Evolutionary conservation across 2,113 vertebrate genomes (phyloP).

Genomic region (Paradoxurus hermaphroditus): DNA sequence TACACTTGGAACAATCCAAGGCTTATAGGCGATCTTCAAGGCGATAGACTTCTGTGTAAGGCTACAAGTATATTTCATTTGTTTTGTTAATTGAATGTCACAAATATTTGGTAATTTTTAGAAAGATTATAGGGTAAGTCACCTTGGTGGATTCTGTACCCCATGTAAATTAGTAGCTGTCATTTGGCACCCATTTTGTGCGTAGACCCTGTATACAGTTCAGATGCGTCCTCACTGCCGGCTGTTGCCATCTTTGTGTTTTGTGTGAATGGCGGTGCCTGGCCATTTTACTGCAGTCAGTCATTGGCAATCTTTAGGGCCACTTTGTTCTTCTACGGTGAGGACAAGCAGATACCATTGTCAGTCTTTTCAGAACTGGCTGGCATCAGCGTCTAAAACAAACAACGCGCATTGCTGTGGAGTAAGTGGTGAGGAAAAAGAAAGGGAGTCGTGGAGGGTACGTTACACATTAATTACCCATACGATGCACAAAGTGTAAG

Average conservation of each 20-base stretch:
- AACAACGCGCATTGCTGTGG: background rate
- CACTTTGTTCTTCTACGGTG: background rate
- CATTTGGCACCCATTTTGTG: background rate
- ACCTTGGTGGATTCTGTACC: background rate
- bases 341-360: background rate
- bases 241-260: background rate
- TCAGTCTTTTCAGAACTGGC: background rate
- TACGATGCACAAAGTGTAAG: background rate
- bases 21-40: background rate
- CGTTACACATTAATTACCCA: background rate
- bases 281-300: accelerated
- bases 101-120: background rate
- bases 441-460: background rate
- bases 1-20: background rate
- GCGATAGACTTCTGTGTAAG: background rate
- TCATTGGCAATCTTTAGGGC: background rate
- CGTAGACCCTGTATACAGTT: background rate
- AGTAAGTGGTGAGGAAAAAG: background rate
- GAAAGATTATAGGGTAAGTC: background rate
- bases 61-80: background rate
- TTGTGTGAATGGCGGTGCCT: background rate
- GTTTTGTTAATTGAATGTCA: background rate
- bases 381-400: background rate
- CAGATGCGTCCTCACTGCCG: background rate
- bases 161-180: background rate